Percentiles rank a stretch among this genome's conserved stretches.
phyloP scores from a whole-genome alignment of 2,888 invertebrate genomes.

The Tridacna crocea region DNA sequence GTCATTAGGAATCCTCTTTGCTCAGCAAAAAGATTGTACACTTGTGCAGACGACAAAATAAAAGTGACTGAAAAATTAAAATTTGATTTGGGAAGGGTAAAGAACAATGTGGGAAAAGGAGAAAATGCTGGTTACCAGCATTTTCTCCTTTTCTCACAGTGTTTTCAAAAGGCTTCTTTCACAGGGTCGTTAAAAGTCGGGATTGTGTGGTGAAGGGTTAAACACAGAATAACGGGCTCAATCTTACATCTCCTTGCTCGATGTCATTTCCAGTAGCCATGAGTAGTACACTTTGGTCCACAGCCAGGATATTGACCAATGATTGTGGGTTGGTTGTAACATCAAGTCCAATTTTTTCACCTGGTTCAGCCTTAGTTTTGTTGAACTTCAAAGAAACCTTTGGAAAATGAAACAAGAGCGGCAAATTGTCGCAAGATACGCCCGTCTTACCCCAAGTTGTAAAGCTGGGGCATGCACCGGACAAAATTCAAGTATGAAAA shows the following conservation, averaged over 20 bases:
- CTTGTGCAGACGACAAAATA: too few species aligned
- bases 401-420: background rate
- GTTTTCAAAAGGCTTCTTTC: background rate
- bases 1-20: too few species aligned
- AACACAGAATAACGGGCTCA: too few species aligned
- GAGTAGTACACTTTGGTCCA: slow-evolving; percentile 91
- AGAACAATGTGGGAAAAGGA: too few species aligned
- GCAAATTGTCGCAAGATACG: too few species aligned
- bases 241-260: slow-evolving; percentile 84
- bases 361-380: slow-evolving; percentile 88
- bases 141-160: background rate
- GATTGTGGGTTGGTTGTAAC: slow-evolving; percentile 93
- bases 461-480: too few species aligned
- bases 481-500: too few species aligned
- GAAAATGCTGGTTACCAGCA: background rate
- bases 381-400: slow-evolving; percentile 19
- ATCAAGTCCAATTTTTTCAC: slow-evolving; percentile 90
- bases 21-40: too few species aligned
- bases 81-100: too few species aligned
- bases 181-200: background rate
- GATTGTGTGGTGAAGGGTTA: background rate
- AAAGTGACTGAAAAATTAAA: too few species aligned
- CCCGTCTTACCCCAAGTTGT: too few species aligned
- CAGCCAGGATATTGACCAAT: slow-evolving; percentile 93
- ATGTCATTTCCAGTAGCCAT: slow-evolving; percentile 90